Conservation (phyloP, 2,888 invertebrate genomes). For the Ecdyonurus torrentis region DNA sequence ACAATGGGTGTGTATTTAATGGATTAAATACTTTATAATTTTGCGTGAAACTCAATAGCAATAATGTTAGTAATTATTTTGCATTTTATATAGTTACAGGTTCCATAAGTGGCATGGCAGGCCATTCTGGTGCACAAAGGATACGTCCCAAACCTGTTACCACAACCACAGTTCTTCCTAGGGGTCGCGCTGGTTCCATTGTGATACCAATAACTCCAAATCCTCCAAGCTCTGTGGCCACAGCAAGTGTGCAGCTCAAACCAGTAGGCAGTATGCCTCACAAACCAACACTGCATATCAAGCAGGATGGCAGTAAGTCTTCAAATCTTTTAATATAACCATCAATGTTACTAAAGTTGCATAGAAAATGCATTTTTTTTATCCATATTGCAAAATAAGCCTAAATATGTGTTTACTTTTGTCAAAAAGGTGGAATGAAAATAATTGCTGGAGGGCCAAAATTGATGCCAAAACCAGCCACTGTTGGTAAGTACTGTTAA, state of each 20-base stretch:
- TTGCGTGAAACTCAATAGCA: too few relatives aligned
- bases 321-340: neutral
- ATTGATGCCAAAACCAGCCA: conserved; percentile 13
- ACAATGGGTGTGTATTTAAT: too few relatives aligned
- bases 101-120: conserved; percentile 9
- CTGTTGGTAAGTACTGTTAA: conserved; percentile 7
- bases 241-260: neutral
- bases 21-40: too few relatives aligned
- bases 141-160: conserved; percentile 4
- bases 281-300: conserved; percentile 8
- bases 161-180: conserved; percentile 1
- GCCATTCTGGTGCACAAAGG: conserved; percentile 6
- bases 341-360: neutral
- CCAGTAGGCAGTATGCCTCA: neutral
- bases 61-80: too few relatives aligned
- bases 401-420: neutral
- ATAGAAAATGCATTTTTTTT: neutral
- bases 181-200: conserved; percentile 12
- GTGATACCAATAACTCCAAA: conserved; percentile 13
- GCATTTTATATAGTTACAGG: conserved; percentile 3
- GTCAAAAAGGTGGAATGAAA: conserved; percentile 12
- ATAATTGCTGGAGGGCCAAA: conserved; percentile 13
- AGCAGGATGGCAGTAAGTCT: conserved; percentile 9
- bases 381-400: neutral
- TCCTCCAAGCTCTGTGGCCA: neutral